Evolutionary conservation across 2,797 vertebrate genomes (phyloP).

Genomic region (Gambusia yucatana): DNA sequence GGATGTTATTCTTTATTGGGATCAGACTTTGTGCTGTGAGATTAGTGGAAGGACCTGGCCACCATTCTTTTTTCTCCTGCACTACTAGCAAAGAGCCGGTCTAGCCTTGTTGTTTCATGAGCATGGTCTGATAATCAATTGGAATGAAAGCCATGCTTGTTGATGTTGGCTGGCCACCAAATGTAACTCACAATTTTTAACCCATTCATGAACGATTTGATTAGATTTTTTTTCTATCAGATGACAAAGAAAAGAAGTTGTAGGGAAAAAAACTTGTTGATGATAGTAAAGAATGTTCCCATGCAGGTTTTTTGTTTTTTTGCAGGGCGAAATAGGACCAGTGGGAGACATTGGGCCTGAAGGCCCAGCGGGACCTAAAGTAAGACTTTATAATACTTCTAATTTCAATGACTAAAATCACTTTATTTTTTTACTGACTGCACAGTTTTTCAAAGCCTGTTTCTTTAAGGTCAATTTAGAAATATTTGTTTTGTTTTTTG

Average conservation of each 20-base stretch:
- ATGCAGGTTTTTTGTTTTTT: constrained; percentile 13
- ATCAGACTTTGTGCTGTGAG: constrained; percentile 76
- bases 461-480: neutral
- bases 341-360: constrained; percentile 84
- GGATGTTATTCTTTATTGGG: constrained; percentile 81
- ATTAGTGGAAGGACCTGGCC: constrained; percentile 72
- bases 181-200: neutral
- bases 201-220: neutral
- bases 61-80: constrained; percentile 60
- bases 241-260: neutral
- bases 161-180: constrained; percentile 22
- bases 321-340: constrained; percentile 83
- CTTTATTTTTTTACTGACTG: neutral
- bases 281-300: neutral
- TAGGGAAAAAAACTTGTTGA: neutral
- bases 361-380: constrained; percentile 87
- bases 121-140: constrained; percentile 53
- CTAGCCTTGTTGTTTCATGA: constrained; percentile 56
- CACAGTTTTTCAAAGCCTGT: neutral
- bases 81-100: constrained; percentile 62
- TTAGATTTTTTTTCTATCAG: neutral
- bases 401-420: neutral
- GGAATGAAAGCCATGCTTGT: constrained; percentile 52
- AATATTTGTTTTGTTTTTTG: neutral
- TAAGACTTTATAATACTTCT: constrained; percentile 62